A percentile compares a stretch with the other conserved stretches of the same genome.
These are phyloP conservation scores for Heliothis subflexa DNA, from an alignment of 1,140 invertebrate genomes.

Conservation along the genomic window DNA sequence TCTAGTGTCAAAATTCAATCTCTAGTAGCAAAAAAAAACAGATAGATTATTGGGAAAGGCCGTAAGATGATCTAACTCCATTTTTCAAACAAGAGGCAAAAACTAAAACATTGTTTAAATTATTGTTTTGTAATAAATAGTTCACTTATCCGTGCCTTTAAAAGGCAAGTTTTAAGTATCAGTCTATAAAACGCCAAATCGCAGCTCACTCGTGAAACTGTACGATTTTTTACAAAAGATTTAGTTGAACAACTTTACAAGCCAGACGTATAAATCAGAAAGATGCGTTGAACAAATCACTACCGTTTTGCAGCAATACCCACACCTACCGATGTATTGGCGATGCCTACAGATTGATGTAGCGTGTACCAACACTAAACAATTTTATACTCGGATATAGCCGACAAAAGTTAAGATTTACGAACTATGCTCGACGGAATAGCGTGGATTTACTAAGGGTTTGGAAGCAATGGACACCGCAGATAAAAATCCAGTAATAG, in stretches of 20 bases:
- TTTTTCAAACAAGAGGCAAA: too few species aligned
- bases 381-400: conserved; percentile 73
- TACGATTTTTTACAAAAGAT: conserved; percentile 33
- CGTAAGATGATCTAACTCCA: too few species aligned
- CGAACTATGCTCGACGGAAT: conserved; percentile 55
- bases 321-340: conserved; percentile 26
- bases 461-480: neutral
- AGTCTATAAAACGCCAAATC: conserved; percentile 14
- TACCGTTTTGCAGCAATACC: conserved; percentile 35
- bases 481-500: neutral
- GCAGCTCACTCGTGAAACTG: neutral
- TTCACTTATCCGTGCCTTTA: neutral
- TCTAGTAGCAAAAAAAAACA: too few species aligned
- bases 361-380: conserved; percentile 68
- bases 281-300: conserved; percentile 69
- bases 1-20: too few species aligned
- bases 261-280: conserved; percentile 78
- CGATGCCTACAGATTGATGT: conserved; percentile 63
- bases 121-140: too few species aligned
- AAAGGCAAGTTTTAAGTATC: neutral
- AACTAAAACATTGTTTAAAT: too few species aligned
- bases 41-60: too few species aligned
- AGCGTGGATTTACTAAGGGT: neutral
- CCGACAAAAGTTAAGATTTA: conserved; percentile 79
- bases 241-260: conserved; percentile 41